Evolutionary conservation across 2,113 vertebrate genomes (phyloP).

Genomic region (Siniperca knerii): DNA sequence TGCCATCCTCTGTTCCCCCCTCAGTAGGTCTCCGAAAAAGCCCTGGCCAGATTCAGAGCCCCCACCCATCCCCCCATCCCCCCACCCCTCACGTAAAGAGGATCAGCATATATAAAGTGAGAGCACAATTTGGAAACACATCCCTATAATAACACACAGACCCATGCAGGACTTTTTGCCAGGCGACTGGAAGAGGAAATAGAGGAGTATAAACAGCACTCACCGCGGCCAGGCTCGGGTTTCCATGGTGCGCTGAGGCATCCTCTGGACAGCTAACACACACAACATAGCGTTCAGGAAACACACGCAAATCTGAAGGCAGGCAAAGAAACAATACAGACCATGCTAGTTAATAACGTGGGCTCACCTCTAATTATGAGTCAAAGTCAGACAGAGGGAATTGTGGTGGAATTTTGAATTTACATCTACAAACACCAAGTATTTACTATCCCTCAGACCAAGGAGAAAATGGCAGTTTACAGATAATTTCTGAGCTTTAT

Average conservation of each 20-base stretch:
- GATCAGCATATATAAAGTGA: conserved; percentile 67
- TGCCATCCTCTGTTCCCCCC: conserved; percentile 12
- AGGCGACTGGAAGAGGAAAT: conserved; percentile 81
- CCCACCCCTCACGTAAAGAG: conserved; percentile 35
- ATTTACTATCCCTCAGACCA: conserved; percentile 65
- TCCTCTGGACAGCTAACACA: conserved; percentile 88
- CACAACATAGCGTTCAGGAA: conserved; percentile 93
- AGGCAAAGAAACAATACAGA: conserved; percentile 68
- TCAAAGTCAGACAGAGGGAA: conserved; percentile 61
- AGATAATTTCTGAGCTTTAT: conserved; percentile 64
- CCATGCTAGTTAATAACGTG: conserved; percentile 68
- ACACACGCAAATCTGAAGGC: conserved; percentile 88
- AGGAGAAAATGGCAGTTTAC: conserved; percentile 66
- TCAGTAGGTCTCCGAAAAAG: conserved; percentile 16
- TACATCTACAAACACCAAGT: conserved; percentile 64
- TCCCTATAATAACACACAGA: conserved; percentile 76
- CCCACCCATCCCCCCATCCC: not conserved
- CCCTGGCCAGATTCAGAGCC: conserved; percentile 19
- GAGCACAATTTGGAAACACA: conserved; percentile 73
- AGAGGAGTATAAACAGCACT: conserved; percentile 83
- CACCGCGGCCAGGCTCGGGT: conserved; percentile 83
- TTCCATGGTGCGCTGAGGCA: conserved; percentile 76
- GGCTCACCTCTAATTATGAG: conserved; percentile 70
- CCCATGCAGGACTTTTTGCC: conserved; percentile 68
- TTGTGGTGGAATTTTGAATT: conserved; percentile 66